Conservation (phyloP, 2,888 invertebrate species). For the Phengaris alcon region DNA sequence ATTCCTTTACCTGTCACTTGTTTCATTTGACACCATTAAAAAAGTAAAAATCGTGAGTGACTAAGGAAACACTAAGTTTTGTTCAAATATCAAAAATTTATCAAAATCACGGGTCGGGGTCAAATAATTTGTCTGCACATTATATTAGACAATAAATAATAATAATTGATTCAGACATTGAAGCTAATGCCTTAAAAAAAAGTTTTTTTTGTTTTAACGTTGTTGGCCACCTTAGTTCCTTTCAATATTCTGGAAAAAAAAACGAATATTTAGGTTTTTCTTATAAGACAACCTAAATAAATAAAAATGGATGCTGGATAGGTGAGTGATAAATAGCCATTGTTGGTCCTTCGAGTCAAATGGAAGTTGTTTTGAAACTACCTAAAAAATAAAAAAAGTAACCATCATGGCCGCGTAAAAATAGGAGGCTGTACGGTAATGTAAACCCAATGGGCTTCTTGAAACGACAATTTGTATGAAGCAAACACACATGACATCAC, state of each 20-base stretch:
- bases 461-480: slow-evolving; percentile 15
- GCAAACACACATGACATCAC: slow-evolving; percentile 59
- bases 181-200: background rate
- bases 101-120: slow-evolving; percentile 15
- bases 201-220: background rate
- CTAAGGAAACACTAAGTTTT: background rate
- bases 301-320: background rate
- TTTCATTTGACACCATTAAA: background rate
- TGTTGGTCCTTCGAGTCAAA: background rate
- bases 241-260: background rate
- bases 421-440: background rate
- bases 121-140: slow-evolving; percentile 6
- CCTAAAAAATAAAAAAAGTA: background rate
- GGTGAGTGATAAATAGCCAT: background rate
- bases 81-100: background rate
- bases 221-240: background rate
- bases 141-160: slow-evolving; percentile 9
- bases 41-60: background rate
- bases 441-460: slow-evolving; percentile 37
- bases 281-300: too few relatives aligned
- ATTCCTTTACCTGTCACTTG: background rate
- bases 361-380: background rate
- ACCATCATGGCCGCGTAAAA: background rate
- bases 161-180: background rate
- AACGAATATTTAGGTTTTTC: too few relatives aligned